These are phyloP conservation scores for Hesperia comma DNA, from an alignment of 2,888 invertebrate genomes.

Conservation along the genomic window DNA sequence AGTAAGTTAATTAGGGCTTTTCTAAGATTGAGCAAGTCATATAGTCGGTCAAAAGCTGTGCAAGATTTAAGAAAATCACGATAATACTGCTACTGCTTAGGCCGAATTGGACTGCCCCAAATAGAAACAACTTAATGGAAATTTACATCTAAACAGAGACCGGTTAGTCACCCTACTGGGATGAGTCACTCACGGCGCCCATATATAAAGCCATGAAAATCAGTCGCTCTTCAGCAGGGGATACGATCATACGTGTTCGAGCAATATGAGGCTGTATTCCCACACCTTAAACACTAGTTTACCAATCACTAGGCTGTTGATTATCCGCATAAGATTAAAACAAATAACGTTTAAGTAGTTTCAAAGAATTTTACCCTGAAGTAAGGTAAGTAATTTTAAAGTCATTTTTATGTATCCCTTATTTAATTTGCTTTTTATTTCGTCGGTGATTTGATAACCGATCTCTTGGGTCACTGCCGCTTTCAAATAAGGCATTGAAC, in stretches of 20 bases:
- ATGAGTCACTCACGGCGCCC: slow-evolving; percentile 21
- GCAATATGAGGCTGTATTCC: slow-evolving; percentile 24
- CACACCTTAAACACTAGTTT: slow-evolving; percentile 8
- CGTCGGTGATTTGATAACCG: too few species aligned
- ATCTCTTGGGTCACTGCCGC: too few species aligned
- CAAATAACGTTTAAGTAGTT: neutral
- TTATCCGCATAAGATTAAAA: slow-evolving; percentile 17
- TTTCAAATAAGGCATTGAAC: too few species aligned
- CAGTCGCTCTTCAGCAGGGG: slow-evolving; percentile 20
- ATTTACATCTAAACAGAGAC: neutral
- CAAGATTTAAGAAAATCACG: too few species aligned
- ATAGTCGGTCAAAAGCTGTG: too few species aligned
- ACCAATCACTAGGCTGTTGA: slow-evolving; percentile 1
- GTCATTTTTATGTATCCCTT: too few species aligned
- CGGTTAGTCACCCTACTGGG: slow-evolving; percentile 15
- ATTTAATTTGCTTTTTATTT: too few species aligned
- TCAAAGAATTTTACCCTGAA: neutral
- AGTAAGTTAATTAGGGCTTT: too few species aligned
- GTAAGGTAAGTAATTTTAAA: neutral
- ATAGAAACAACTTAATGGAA: neutral
- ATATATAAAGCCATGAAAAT: slow-evolving; percentile 20
- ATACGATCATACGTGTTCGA: slow-evolving; percentile 19
- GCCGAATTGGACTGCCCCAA: too few species aligned
- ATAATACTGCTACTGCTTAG: too few species aligned
- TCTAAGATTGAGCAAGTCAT: too few species aligned